These are phyloP conservation scores for Anthopleura sola DNA, from an alignment of 64 coral and sea anemone species.

Conservation along the genomic window DNA sequence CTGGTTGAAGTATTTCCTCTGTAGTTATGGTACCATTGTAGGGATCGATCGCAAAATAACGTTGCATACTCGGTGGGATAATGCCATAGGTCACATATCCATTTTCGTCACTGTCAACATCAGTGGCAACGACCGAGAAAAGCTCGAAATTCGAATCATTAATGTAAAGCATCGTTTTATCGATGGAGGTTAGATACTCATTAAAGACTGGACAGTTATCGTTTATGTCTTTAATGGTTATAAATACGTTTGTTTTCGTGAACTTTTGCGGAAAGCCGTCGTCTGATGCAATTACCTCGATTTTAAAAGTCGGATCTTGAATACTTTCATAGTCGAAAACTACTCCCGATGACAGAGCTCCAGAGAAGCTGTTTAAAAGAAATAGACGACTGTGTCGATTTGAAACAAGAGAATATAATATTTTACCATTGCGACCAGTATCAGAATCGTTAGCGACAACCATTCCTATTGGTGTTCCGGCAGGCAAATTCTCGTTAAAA, in stretches of 20 bases:
- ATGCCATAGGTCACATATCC: conserved; percentile 23
- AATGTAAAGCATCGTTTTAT: not conserved
- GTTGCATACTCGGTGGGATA: not conserved
- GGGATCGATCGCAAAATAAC: conserved; percentile 14
- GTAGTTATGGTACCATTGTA: conserved; percentile 10
- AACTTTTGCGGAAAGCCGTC: conserved; percentile 25
- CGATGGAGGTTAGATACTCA: not conserved
- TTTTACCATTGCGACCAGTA: conserved; percentile 28
- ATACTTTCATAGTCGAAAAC: conserved; percentile 24
- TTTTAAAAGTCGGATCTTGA: not conserved
- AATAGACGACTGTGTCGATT: not conserved
- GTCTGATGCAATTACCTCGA: conserved; percentile 24
- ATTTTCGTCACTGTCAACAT: conserved; percentile 30
- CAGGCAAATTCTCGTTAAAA: conserved; percentile 8
- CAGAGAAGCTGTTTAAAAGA: conserved; percentile 1
- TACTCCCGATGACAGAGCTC: not conserved
- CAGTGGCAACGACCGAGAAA: conserved; percentile 17
- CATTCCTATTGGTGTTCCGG: conserved; percentile 3
- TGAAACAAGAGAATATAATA: conserved; percentile 25
- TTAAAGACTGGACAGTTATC: conserved; percentile 43
- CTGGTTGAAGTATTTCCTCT: not conserved
- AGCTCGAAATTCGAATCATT: not conserved
- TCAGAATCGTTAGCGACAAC: conserved; percentile 32
- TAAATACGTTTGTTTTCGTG: not conserved
- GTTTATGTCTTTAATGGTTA: conserved; percentile 18